Evolutionary conservation across 2,888 invertebrate species (phyloP).

Genomic region (Limnephilus rhombicus): DNA sequence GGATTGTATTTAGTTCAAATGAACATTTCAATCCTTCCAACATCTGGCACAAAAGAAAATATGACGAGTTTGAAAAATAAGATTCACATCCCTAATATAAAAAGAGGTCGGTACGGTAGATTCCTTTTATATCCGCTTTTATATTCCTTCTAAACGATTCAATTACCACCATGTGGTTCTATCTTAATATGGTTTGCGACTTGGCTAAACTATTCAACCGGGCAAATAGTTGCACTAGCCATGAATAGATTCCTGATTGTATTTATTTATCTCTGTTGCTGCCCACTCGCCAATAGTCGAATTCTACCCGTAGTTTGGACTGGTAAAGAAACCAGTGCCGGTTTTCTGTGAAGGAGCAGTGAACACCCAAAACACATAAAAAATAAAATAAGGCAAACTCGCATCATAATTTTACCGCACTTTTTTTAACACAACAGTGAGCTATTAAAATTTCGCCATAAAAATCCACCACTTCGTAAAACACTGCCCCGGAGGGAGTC

Average conservation of each 20-base stretch:
- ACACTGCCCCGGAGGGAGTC: no score
- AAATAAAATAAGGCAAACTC: no score
- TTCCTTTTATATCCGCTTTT: neutral
- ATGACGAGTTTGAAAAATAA: neutral
- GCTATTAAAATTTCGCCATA: no score
- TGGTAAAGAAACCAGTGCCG: neutral
- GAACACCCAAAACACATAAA: no score
- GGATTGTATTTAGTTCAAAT: no score
- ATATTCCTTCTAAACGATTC: neutral
- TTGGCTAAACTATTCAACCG: neutral
- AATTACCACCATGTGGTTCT: neutral
- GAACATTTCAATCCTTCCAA: no score
- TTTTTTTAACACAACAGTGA: no score
- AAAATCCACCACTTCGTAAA: no score
- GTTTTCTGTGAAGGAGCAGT: no score
- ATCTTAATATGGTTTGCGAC: neutral
- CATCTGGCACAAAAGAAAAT: no score
- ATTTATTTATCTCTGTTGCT: neutral
- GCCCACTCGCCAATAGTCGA: neutral
- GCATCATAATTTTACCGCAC: no score
- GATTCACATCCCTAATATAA: neutral
- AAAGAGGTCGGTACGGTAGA: neutral
- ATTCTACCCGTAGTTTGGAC: neutral
- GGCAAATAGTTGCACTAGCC: neutral
- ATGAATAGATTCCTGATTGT: neutral